A percentile compares a stretch with the other conserved stretches of the same genome.
Conservation (phyloP, 2,113 vertebrate species). For the Dunckerocampus dactyliophorus region DNA sequence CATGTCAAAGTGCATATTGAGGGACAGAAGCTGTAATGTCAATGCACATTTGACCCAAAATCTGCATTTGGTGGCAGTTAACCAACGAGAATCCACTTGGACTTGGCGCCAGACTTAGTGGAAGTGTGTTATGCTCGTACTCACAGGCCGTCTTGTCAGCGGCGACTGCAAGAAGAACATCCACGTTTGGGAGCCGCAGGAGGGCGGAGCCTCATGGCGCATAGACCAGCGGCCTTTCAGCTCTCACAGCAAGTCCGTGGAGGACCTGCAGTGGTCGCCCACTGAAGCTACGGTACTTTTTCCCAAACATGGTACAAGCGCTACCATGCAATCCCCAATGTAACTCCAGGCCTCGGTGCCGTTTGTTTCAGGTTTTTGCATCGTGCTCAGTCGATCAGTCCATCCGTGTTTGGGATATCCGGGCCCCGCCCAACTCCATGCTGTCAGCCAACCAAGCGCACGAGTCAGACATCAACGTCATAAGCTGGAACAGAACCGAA, state of each 20-base stretch:
- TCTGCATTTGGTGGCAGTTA: too few relatives aligned
- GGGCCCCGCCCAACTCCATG: conserved; percentile 85
- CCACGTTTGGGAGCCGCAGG: conserved; percentile 84
- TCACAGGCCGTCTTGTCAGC: conserved; percentile 79
- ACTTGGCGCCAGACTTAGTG: background rate
- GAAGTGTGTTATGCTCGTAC: background rate
- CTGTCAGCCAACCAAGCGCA: conserved; percentile 78
- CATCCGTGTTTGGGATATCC: conserved; percentile 83
- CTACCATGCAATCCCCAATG: too few relatives aligned
- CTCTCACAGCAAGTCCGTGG: conserved; percentile 83
- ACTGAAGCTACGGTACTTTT: conserved; percentile 82
- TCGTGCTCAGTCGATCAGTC: conserved; percentile 87
- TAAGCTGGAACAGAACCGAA: conserved; percentile 85
- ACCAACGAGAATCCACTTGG: too few relatives aligned
- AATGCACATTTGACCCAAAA: too few relatives aligned
- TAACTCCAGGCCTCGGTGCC: background rate
- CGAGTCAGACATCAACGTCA: conserved; percentile 82
- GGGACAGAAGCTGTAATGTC: too few relatives aligned
- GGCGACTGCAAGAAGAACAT: conserved; percentile 90
- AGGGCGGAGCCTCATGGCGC: conserved; percentile 79
- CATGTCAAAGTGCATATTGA: too few relatives aligned
- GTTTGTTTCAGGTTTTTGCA: conserved; percentile 79
- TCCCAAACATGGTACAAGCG: background rate
- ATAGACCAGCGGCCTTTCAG: conserved; percentile 87
- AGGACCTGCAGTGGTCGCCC: conserved; percentile 91